These are phyloP conservation scores for Zaprionus inermis DNA, from an alignment of 1,140 invertebrate species.

Conservation along the genomic window DNA sequence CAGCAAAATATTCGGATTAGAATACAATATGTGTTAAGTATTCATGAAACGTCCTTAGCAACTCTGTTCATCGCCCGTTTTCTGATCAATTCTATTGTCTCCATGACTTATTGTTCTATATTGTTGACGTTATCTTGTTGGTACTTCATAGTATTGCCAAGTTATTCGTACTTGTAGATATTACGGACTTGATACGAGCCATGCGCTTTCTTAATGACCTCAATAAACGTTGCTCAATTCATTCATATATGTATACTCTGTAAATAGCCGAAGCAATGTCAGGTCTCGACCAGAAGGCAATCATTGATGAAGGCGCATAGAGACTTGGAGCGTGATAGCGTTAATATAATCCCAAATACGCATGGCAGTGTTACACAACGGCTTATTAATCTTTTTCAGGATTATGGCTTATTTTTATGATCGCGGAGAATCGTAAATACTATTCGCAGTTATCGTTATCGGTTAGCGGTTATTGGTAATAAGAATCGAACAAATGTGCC, in stretches of 20 bases:
- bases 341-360: background rate
- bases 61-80: background rate
- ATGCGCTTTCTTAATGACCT: conserved; percentile 49
- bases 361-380: conserved; percentile 29
- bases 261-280: conserved; percentile 32
- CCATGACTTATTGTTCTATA: background rate
- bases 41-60: background rate
- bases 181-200: conserved; percentile 13
- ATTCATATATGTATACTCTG: conserved; percentile 31
- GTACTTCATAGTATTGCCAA: background rate
- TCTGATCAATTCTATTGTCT: conserved; percentile 1
- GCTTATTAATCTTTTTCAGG: conserved; percentile 12
- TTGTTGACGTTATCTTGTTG: conserved; percentile 4
- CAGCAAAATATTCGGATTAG: background rate
- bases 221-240: conserved; percentile 64
- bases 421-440: conserved; percentile 35
- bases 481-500: conserved; percentile 13
- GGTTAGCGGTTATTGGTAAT: conserved; percentile 27
- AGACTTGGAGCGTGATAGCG: background rate
- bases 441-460: conserved; percentile 49
- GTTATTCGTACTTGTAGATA: conserved; percentile 2
- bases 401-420: conserved; percentile 19
- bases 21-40: no score
- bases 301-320: conserved; percentile 26
- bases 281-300: conserved; percentile 43